phyloP scores from a whole-genome alignment of 2,797 vertebrate genomes.

The Gymnocypris eckloni region DNA sequence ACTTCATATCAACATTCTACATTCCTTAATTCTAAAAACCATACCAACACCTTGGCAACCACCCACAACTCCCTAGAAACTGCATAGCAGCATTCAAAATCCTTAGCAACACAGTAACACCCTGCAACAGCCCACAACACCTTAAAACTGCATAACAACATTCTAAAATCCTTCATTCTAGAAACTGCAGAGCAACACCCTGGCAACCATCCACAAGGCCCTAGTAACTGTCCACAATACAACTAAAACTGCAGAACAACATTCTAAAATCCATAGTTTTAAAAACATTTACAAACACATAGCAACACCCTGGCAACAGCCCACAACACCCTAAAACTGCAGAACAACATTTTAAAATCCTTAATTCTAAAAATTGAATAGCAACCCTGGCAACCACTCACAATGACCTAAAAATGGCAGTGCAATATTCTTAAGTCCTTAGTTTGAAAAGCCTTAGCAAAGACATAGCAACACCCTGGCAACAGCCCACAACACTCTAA shows the following conservation, averaged over 20 bases:
- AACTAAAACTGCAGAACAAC: not conserved
- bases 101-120: not conserved
- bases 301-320: not conserved
- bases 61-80: not conserved
- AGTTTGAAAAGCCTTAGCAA: too few relatives aligned
- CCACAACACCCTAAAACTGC: too few relatives aligned
- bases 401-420: too few relatives aligned
- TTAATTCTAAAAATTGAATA: too few relatives aligned
- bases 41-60: not conserved
- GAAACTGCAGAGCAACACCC: not conserved
- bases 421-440: too few relatives aligned
- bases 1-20: not conserved
- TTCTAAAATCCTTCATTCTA: not conserved
- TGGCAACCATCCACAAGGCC: not conserved
- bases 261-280: too few relatives aligned
- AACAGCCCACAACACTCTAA: not conserved
- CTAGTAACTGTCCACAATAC: not conserved
- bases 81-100: not conserved
- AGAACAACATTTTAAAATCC: too few relatives aligned
- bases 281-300: not conserved
- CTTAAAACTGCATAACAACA: not conserved
- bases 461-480: not conserved
- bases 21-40: not conserved
- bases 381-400: too few relatives aligned
- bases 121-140: not conserved